phyloP scores from a whole-genome alignment of 2,797 vertebrate species.

The Anisognathus igniventris region DNA sequence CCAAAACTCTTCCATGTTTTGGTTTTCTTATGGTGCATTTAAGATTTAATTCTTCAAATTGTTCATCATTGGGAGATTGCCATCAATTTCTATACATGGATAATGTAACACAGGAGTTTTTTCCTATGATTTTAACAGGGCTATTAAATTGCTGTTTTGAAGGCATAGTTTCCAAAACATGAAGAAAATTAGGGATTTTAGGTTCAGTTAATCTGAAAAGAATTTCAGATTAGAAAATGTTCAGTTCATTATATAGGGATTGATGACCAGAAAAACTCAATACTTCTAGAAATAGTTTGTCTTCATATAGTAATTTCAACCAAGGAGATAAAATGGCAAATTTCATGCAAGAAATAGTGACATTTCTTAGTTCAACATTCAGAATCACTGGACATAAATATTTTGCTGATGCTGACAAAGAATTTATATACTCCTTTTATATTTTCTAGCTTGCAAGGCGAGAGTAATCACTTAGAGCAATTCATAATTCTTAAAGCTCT shows the following conservation, averaged over 20 bases:
- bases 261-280: not conserved
- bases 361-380: not conserved
- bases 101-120: not conserved
- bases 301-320: not conserved
- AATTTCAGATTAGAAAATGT: not conserved
- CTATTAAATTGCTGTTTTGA: not conserved
- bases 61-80: not conserved
- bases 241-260: not conserved
- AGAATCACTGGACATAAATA: not conserved
- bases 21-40: not conserved
- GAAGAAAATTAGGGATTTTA: not conserved
- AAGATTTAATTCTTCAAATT: not conserved
- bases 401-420: not conserved
- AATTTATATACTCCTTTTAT: not conserved
- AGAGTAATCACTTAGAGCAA: not conserved
- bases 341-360: not conserved
- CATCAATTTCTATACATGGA: not conserved
- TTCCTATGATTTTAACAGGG: not conserved
- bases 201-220: not conserved
- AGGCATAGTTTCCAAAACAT: not conserved
- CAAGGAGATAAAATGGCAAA: not conserved
- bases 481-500: not conserved
- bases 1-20: not conserved
- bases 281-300: not conserved
- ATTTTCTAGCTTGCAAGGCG: not conserved